Evolutionary conservation across 2,113 vertebrate genomes (phyloP).

Genomic region (Odocoileus hemionus): DNA sequence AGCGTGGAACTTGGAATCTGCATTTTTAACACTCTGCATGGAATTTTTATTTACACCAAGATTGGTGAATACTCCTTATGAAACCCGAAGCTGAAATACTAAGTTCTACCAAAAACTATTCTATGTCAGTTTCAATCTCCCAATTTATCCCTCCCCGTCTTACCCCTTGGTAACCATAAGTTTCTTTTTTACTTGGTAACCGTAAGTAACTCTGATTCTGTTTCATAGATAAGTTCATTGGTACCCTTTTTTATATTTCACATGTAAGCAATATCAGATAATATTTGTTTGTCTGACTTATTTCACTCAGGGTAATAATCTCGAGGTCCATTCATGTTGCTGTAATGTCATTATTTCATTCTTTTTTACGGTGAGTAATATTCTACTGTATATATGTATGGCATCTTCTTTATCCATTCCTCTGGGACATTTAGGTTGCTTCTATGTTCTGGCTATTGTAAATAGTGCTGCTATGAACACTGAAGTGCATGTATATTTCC

Average conservation of each 20-base stretch:
- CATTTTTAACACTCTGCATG: background rate
- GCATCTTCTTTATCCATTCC: background rate
- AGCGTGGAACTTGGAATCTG: background rate
- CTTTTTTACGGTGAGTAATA: background rate
- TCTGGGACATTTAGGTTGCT: background rate
- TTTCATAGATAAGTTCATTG: background rate
- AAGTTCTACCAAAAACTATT: background rate
- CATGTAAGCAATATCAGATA: background rate
- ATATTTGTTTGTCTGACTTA: background rate
- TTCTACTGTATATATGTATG: background rate
- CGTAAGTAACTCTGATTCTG: background rate
- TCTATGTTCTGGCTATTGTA: background rate
- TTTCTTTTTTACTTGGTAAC: background rate
- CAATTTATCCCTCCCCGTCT: background rate
- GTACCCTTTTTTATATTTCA: background rate
- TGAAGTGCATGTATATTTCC: background rate
- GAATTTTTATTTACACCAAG: background rate
- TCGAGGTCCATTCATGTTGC: background rate
- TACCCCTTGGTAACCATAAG: background rate
- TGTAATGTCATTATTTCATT: background rate
- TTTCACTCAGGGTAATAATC: background rate
- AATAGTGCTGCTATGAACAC: background rate
- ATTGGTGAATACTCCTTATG: background rate
- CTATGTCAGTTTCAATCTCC: background rate
- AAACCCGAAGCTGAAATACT: background rate